Conservation (phyloP, 2,797 vertebrate genomes). For the Characodon lateralis region DNA sequence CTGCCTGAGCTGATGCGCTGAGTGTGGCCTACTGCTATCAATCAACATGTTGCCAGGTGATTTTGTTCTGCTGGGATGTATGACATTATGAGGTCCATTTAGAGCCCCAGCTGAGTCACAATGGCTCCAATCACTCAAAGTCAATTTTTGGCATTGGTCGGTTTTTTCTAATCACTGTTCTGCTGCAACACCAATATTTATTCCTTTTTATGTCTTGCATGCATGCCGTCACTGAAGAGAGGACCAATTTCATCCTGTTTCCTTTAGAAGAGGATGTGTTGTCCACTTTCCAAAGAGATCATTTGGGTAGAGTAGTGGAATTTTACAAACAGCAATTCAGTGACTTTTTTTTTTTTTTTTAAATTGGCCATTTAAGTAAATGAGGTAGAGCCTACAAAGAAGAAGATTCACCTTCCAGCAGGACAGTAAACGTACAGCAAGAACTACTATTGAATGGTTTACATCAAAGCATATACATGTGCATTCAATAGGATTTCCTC, state of each 20-base stretch:
- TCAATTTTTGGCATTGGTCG: slow-evolving; percentile 50
- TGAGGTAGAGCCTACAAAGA: no score
- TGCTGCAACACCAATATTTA: slow-evolving; percentile 27
- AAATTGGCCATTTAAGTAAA: slow-evolving; percentile 3
- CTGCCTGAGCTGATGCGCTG: slow-evolving; percentile 62
- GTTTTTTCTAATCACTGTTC: slow-evolving; percentile 36
- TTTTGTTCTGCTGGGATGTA: slow-evolving; percentile 65
- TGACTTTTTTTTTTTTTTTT: slow-evolving; percentile 7
- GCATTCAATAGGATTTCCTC: no score
- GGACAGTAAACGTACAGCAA: no score
- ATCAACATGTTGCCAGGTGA: slow-evolving; percentile 74
- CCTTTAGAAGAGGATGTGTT: slow-evolving; percentile 4
- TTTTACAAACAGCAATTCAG: slow-evolving; percentile 13
- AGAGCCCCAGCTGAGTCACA: slow-evolving; percentile 68
- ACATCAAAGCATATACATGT: no score
- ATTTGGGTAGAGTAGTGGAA: not conserved
- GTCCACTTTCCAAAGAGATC: slow-evolving; percentile 16
- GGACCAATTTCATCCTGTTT: slow-evolving; percentile 32
- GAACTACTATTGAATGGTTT: no score
- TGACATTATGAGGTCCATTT: slow-evolving; percentile 74
- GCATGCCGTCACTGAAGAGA: slow-evolving; percentile 13
- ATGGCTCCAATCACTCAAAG: slow-evolving; percentile 67
- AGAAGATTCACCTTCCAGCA: no score
- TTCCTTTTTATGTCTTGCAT: slow-evolving; percentile 5
- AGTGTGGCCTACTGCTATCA: slow-evolving; percentile 63